phyloP scores from a whole-genome alignment of 2,888 invertebrate genomes.

The Papilio gigon region DNA sequence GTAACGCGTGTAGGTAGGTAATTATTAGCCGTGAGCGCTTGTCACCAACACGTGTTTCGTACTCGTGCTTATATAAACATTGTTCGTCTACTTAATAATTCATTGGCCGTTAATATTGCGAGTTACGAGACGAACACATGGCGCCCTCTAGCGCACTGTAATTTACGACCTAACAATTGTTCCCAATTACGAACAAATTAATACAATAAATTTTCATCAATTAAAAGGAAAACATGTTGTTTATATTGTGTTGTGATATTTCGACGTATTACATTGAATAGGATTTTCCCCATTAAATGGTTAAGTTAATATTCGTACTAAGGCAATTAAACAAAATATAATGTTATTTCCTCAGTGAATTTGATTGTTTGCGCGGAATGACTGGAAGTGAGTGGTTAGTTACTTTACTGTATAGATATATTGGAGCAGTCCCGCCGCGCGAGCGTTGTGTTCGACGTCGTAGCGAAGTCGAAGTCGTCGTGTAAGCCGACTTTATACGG shows the following conservation, averaged over 20 bases:
- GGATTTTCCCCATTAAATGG: too few relatives aligned
- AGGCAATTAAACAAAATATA: too few relatives aligned
- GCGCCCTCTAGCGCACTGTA: slow-evolving; percentile 15
- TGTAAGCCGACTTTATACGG: slow-evolving; percentile 12
- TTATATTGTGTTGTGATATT: neutral
- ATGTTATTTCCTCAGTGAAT: too few relatives aligned
- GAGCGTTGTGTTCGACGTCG: neutral
- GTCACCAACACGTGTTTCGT: slow-evolving; percentile 5
- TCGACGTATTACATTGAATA: too few relatives aligned
- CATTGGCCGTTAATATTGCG: slow-evolving; percentile 23
- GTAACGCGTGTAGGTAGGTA: too few relatives aligned
- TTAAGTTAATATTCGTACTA: too few relatives aligned
- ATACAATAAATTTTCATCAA: slow-evolving; percentile 15
- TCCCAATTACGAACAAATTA: slow-evolving; percentile 3
- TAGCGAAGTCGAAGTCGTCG: neutral
- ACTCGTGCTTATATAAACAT: neutral
- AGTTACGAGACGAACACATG: slow-evolving; percentile 22
- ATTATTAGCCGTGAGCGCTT: slow-evolving; percentile 7
- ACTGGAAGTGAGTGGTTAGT: neutral
- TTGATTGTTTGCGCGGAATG: too few relatives aligned
- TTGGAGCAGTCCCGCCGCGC: neutral
- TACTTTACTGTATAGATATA: neutral
- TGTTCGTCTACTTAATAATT: slow-evolving; percentile 15
- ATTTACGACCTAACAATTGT: slow-evolving; percentile 21
- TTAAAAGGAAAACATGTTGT: neutral